These are phyloP conservation scores for Rhombomys opimus DNA, from an alignment of 2,113 vertebrate species.

Conservation along the genomic window DNA sequence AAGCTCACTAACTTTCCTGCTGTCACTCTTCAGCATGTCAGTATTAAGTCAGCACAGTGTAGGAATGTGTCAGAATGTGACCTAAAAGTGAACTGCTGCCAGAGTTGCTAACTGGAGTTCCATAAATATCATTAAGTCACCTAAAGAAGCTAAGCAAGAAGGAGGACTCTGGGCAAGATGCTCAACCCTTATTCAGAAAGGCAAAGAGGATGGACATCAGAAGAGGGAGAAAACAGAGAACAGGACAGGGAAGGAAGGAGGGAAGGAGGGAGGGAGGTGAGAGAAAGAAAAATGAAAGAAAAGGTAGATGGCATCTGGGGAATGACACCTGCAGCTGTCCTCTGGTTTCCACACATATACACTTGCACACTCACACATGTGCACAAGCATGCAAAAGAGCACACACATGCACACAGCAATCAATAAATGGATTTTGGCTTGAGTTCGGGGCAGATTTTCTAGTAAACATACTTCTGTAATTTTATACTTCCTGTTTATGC, in stretches of 20 bases:
- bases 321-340: not conserved
- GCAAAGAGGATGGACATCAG: not conserved
- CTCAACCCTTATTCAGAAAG: too few relatives aligned
- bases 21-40: not conserved
- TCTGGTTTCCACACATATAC: not conserved
- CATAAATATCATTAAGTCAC: not conserved
- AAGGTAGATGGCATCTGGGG: not conserved
- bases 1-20: not conserved
- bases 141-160: too few relatives aligned
- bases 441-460: not conserved
- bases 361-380: too few relatives aligned
- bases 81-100: not conserved
- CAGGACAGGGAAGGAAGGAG: not conserved
- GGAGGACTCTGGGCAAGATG: too few relatives aligned
- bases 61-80: not conserved
- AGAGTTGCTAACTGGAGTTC: not conserved
- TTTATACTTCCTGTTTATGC: not conserved
- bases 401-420: too few relatives aligned
- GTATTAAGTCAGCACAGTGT: not conserved
- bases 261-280: accelerated
- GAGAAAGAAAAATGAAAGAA: not conserved
- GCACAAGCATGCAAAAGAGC: not conserved
- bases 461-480: not conserved
- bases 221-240: not conserved
- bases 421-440: not conserved